Conservation (phyloP, 2,113 vertebrate genomes). For the Ceyx cyanopectus region DNA sequence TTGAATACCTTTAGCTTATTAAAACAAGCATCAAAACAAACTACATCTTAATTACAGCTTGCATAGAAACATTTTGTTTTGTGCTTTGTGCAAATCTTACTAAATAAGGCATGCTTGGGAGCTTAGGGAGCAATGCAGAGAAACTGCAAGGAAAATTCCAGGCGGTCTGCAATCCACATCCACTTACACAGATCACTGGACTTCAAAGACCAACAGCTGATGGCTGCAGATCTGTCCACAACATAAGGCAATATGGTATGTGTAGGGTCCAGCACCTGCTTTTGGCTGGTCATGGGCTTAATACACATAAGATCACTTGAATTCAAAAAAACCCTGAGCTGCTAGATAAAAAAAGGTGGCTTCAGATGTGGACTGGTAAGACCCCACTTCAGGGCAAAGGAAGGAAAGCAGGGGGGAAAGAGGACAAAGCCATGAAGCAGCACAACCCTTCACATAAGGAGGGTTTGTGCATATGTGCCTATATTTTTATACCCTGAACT, state of each 20-base stretch:
- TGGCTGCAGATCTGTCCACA: background rate
- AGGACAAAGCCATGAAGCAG: background rate
- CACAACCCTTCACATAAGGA: background rate
- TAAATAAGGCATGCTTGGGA: conserved; percentile 70
- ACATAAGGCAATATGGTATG: conserved; percentile 69
- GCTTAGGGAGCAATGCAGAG: conserved; percentile 43
- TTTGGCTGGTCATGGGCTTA: conserved; percentile 1
- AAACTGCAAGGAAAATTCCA: conserved; percentile 51
- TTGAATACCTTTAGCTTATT: conserved; percentile 36
- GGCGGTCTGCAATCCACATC: conserved; percentile 49
- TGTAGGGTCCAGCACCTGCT: conserved; percentile 49
- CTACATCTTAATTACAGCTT: conserved; percentile 48
- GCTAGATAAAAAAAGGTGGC: background rate
- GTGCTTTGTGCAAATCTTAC: conserved; percentile 75
- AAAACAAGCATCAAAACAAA: conserved; percentile 42
- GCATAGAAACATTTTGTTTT: conserved; percentile 65
- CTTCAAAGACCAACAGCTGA: conserved; percentile 60
- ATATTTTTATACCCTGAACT: background rate
- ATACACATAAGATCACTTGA: conserved; percentile 6
- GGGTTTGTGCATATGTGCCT: background rate
- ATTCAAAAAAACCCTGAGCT: conserved; percentile 26
- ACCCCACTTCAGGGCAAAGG: background rate
- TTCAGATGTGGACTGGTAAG: background rate
- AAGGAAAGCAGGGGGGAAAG: background rate
- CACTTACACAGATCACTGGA: conserved; percentile 39